Conservation (phyloP, 2,797 vertebrate genomes). For the Denticeps clupeoides region DNA sequence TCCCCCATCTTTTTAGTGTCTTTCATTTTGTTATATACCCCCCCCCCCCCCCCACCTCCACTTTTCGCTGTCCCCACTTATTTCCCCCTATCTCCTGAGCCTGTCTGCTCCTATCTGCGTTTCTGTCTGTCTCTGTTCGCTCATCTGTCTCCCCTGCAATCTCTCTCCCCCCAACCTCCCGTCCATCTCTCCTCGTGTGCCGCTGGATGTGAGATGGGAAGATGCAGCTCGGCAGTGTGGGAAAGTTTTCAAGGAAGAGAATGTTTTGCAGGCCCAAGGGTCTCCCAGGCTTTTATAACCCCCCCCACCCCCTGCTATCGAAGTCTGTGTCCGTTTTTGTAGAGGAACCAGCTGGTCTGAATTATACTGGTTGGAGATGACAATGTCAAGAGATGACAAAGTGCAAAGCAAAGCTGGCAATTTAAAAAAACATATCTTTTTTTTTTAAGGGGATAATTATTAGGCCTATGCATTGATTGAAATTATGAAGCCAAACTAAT, state of each 20-base stretch:
- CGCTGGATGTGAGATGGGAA: slow-evolving; percentile 10
- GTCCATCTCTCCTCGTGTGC: neutral
- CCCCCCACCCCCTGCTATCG: slow-evolving; percentile 18
- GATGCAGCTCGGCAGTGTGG: slow-evolving; percentile 37
- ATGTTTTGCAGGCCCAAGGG: slow-evolving; percentile 20
- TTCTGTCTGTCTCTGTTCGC: slow-evolving; percentile 4
- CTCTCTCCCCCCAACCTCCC: slow-evolving; percentile 1
- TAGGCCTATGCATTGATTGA: too few species aligned
- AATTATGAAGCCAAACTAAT: too few species aligned
- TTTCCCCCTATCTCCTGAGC: too few species aligned
- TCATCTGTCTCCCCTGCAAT: neutral
- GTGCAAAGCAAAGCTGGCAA: slow-evolving; percentile 19
- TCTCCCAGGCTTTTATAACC: slow-evolving; percentile 24
- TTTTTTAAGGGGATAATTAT: too few species aligned
- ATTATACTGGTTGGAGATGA: slow-evolving; percentile 43
- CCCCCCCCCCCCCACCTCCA: too few species aligned
- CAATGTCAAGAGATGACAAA: slow-evolving; percentile 6
- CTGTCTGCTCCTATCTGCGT: too few species aligned
- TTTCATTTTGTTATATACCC: too few species aligned
- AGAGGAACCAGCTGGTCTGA: slow-evolving; percentile 49
- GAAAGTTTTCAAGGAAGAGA: slow-evolving; percentile 35
- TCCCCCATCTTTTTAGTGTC: too few species aligned
- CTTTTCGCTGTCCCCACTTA: neutral
- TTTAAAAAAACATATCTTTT: too few species aligned
- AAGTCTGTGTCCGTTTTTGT: slow-evolving; percentile 33